phyloP scores from a whole-genome alignment of 2,797 vertebrate species.

The Gymnodraco acuticeps region DNA sequence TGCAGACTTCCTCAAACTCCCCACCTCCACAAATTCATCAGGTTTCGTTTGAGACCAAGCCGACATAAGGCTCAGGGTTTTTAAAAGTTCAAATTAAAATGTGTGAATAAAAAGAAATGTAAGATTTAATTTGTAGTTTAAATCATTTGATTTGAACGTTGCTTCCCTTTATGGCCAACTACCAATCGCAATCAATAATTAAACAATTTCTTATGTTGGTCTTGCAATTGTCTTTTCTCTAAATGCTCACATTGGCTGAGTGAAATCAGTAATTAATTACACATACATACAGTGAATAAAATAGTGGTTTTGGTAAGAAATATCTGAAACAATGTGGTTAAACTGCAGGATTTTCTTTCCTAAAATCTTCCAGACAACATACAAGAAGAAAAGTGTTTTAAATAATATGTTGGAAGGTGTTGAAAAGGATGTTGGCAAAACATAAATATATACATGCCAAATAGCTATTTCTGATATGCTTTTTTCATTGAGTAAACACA shows the following conservation, averaged over 20 bases:
- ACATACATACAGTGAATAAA: too few species aligned
- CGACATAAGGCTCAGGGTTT: background rate
- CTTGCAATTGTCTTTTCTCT: background rate
- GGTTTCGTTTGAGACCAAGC: constrained; percentile 29
- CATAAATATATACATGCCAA: too few species aligned
- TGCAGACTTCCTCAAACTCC: constrained; percentile 21
- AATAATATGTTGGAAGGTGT: too few species aligned
- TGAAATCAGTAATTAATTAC: background rate
- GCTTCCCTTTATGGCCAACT: background rate
- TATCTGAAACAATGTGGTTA: too few species aligned
- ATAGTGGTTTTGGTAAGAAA: too few species aligned
- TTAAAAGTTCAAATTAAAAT: background rate
- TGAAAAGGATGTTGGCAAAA: too few species aligned
- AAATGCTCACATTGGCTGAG: background rate
- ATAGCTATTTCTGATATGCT: too few species aligned
- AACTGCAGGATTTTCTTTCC: too few species aligned
- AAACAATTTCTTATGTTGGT: background rate
- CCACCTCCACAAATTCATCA: constrained; percentile 16
- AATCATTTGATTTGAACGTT: background rate
- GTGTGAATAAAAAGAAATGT: background rate
- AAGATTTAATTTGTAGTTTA: background rate
- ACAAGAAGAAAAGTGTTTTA: too few species aligned
- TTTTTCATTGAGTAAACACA: background rate
- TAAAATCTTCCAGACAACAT: too few species aligned
- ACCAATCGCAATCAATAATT: background rate